Percentiles rank a stretch among this genome's conserved stretches.
Evolutionary conservation across 2,113 vertebrate species (phyloP).

Genomic region (Ceuthmochares aereus): DNA sequence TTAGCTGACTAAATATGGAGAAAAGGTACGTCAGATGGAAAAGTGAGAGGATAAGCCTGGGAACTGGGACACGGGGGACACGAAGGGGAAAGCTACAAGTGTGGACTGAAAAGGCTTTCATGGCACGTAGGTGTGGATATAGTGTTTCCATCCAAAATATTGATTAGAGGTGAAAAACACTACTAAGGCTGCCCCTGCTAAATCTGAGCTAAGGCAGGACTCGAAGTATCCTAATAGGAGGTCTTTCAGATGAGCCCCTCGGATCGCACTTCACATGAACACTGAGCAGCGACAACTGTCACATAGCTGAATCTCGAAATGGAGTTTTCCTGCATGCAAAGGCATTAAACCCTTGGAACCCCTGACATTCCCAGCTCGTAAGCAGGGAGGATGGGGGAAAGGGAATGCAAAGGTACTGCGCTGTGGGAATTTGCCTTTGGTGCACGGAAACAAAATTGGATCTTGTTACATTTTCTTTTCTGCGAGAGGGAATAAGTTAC

Average conservation of each 20-base stretch:
- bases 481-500: neutral
- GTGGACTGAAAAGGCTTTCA: neutral
- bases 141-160: neutral
- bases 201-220: neutral
- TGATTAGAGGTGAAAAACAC: neutral
- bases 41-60: constrained; percentile 35
- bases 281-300: neutral
- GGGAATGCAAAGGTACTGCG: neutral
- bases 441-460: neutral
- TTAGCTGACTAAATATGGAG: constrained; percentile 67
- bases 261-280: fast-evolving
- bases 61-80: neutral
- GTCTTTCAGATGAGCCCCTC: neutral
- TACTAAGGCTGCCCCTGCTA: neutral
- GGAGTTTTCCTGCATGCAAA: neutral
- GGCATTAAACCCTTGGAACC: neutral
- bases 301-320: neutral
- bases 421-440: neutral
- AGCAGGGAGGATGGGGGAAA: neutral
- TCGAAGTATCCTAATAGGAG: neutral
- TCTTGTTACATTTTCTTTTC: neutral
- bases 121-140: fast-evolving
- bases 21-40: constrained; percentile 52
- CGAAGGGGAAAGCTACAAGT: neutral
- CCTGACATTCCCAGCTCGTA: neutral